Evolutionary conservation across 2,888 invertebrate species (phyloP), one percentile per base, ranked within the genome.

Genomic region (Amphipoea oculea): DNA sequence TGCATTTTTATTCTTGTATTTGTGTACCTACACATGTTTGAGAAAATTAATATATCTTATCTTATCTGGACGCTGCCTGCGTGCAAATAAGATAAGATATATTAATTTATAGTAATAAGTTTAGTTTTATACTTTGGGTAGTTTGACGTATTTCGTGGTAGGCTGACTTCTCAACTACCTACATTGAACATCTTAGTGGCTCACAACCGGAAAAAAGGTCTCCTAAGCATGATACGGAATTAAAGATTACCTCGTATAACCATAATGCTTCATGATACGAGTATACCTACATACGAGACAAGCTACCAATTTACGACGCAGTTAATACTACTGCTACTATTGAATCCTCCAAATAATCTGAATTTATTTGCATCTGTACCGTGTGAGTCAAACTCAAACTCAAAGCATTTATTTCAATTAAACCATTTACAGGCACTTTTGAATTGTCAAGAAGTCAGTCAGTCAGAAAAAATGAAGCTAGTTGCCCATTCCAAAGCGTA

Each of bases 301-400:
- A 14, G 36, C 36, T 51, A 54, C 51, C 40, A 42, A 62, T 76
- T 75, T 60, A 68, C 62, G 40, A 83, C 77, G 54, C 40, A 83
- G 6, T 83, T 68, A 62, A 63, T 48, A 29, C 3, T 69, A n/a
- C 42, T 17, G 17, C 51, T 63, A 72, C 20, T 72, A 71, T 84
- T 60, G 14, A 69, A 20, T 36, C 23, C 60, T 73, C 40, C 72
- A 42, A 84, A 80, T 80, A 73, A 60, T 69, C 12, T 20, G 57
- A 73, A 62, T 73, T 36, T n/a, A 69, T 71, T 65, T 69, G 72
- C 23, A 54, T n/a, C 62, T 63, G 72, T 62, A 54, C 40, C 63
- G 63, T 40, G 29, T n/a, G 12, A n/a, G n/a, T n/a, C n/a, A n/a
- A n/a, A n/a, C n/a, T n/a, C n/a, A n/a, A n/a, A n/a, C n/a, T n/a